phyloP scores from a whole-genome alignment of 2,888 invertebrate genomes.

The Ethmia dodecea region DNA sequence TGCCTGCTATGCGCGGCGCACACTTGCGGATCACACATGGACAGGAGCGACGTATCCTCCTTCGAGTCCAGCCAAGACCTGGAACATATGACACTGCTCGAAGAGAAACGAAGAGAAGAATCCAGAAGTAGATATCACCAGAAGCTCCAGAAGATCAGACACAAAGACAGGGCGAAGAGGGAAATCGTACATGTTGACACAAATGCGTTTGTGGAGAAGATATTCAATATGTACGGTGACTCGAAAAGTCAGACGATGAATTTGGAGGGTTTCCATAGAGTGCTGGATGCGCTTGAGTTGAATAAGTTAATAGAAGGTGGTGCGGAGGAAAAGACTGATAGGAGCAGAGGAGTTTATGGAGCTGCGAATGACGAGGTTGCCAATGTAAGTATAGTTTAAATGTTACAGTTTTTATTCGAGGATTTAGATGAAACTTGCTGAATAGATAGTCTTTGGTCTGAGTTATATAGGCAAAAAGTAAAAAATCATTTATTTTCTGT shows the following conservation, averaged over 20 bases:
- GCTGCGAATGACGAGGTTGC: conserved; percentile 47
- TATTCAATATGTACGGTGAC: conserved; percentile 83
- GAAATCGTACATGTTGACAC: conserved; percentile 58
- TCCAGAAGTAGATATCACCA: conserved; percentile 37
- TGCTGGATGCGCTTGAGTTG: conserved; percentile 79
- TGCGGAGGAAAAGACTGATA: conserved; percentile 35
- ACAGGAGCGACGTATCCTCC: conserved; percentile 38
- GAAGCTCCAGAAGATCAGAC: conserved; percentile 27
- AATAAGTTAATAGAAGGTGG: conserved; percentile 68
- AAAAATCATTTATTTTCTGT: no score
- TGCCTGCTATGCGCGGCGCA: conserved; percentile 89
- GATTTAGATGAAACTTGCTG: no score
- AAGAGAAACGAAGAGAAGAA: conserved; percentile 33
- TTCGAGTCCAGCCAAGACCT: conserved; percentile 34
- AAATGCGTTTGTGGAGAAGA: conserved; percentile 79
- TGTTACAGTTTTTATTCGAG: background rate
- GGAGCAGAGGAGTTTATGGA: conserved; percentile 34
- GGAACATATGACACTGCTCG: conserved; percentile 33
- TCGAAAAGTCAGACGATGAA: conserved; percentile 80
- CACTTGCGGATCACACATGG: conserved; percentile 85
- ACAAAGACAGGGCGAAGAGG: conserved; percentile 35
- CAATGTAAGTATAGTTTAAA: conserved; percentile 50
- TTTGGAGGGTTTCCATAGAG: conserved; percentile 81
- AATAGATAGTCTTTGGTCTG: no score
- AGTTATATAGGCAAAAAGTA: no score